Base-by-base conservation (phyloP, 2,888 invertebrate genomes). In the Stenotaenia linearis region DNA sequence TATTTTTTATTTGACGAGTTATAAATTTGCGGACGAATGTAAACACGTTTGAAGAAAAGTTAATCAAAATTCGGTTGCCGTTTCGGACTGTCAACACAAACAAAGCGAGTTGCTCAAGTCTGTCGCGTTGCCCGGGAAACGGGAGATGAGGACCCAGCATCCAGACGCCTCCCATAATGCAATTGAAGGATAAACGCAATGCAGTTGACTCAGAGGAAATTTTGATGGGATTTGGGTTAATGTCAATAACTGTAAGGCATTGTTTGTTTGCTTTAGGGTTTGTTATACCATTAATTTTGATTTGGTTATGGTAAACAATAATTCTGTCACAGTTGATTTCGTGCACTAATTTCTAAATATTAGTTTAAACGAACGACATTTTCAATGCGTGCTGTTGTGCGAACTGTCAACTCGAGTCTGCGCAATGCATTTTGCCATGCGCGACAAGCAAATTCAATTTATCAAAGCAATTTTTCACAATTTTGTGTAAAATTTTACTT, bases 131-230 rank as follows among this genome's bases (percentile, higher is more conserved):
- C 61, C 61, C 7, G 61, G 61, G 61, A 1, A 23, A 61, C 61
- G 12, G 25, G 25, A 28, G 61, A 61, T 61, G 61, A 25, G 61
- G 61, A 15, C 61, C 25, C 61, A 61, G 61, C 61, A 25, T 61
- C 61, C 61, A 61, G 61, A 61, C 61, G 61, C 61, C 61, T 61
- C 61, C 61, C 61, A 61, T 61, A 61, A 61, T 61, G 61, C 61
- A 61, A 61, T 61, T 61, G 61, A 61, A 61, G 61, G 61, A 61
- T 61, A 61, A 61, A 28, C 61, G 61, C 28, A 25, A 28, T 25
- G 61, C 28, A 28, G 61, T 61, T 61, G 61, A 61, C 25, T 61
- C 61, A 61, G 61, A 28, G 25, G 28, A 61, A 61, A 61, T 61
- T 61, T 61, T 61, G 61, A 61, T 61, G 61, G 61, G 23, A 25